Evolutionary conservation across 2,888 invertebrate genomes (phyloP), one percentile per base, ranked within the genome.

Genomic region (Tiliacea citrago): DNA sequence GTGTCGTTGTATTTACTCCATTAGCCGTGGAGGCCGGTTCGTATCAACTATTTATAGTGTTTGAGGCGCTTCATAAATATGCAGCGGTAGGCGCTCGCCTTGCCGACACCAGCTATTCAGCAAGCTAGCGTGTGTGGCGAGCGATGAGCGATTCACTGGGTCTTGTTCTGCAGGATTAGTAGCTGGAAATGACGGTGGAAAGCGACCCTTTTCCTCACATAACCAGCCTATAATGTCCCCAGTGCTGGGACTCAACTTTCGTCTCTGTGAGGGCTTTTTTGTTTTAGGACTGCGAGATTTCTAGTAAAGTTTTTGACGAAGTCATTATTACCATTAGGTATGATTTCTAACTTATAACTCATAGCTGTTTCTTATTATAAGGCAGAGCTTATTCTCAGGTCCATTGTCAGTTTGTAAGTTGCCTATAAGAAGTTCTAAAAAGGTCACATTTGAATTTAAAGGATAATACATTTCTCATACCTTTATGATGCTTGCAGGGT

Each of bases 21-120:
- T 95, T 94, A 95, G 93, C 91, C 90, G 92, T 82, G 91, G 93
- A 94, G 95, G 95, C 93, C 92, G 91, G 89, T 91, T 90, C 93
- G 94, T 96, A 96, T 96, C 95, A 96, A 96, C 93, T 96, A 96
- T 96, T 96, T 96, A 96, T 96, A 95, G 96, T 96, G 96, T 96
- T 96, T 96, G 96, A 95, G 95, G 93, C 92, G 94, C 94, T 96
- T 96, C 96, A 96, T 96, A 96, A 96, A 96, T 96, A 96, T 96
- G 96, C 96, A 96, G 93, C 91, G 93, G 95, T 96, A 96, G 96
- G 96, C 96, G 95, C 95, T 94, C 96, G 95, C 96, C 96, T 96
- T 95, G 93, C 95, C 95, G 95, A 96, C 96, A 96, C 96, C 94
- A 95, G 95, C 96, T 94, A 96, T 96, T 96, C 96, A 96, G 93